Percentiles rank a stretch among this genome's conserved stretches.
Conservation (phyloP, 2,797 vertebrate species). For the Gallinago solitaria region DNA sequence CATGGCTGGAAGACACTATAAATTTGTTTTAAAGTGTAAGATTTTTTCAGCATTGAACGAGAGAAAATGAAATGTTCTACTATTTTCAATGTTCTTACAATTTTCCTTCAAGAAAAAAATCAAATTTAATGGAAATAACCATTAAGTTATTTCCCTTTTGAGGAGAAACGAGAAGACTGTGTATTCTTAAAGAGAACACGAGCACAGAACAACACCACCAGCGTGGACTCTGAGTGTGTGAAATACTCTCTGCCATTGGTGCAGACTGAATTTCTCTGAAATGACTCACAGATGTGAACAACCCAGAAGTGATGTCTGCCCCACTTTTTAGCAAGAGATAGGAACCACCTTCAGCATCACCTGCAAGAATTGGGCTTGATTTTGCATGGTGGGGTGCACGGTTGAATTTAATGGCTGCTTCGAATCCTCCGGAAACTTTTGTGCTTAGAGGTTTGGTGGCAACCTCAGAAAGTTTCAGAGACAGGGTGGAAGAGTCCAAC, state of each 20-base stretch:
- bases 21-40: not conserved
- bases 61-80: not conserved
- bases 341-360: not conserved
- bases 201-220: not conserved
- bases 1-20: not conserved
- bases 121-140: not conserved
- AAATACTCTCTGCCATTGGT: not conserved
- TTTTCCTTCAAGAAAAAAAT: not conserved
- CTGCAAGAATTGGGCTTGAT: not conserved
- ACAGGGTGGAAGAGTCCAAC: not conserved
- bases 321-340: not conserved
- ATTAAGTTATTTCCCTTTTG: not conserved
- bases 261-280: not conserved
- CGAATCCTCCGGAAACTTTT: not conserved
- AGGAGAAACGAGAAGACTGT: not conserved
- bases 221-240: not conserved
- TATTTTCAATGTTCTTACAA: not conserved
- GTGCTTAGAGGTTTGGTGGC: not conserved
- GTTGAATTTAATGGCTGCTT: not conserved
- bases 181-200: not conserved
- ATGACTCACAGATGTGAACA: not conserved
- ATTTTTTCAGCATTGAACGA: not conserved
- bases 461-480: not conserved
- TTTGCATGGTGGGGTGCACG: not conserved
- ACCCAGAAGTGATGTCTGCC: not conserved